A percentile compares a stretch with the other conserved stretches of the same genome.
phyloP scores from a whole-genome alignment of 2,113 vertebrate genomes.

The Coturnix japonica region DNA sequence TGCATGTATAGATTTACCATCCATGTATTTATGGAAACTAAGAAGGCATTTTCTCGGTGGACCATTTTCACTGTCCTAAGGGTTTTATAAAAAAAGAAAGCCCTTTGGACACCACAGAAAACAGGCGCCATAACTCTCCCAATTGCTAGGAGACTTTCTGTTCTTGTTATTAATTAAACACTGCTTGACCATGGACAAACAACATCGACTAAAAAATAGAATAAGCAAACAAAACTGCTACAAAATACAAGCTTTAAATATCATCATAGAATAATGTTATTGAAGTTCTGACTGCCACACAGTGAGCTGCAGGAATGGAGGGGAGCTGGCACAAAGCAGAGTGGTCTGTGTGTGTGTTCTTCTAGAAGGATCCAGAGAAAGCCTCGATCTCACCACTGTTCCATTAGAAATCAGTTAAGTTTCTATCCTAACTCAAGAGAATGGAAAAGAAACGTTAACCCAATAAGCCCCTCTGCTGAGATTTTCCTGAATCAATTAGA shows the following conservation, averaged over 20 bases:
- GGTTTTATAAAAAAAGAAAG: not conserved
- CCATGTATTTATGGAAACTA: not conserved
- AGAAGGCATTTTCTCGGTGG: not conserved
- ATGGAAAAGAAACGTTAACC: not conserved
- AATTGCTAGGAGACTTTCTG: constrained; percentile 49
- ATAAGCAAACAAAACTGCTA: constrained; percentile 53
- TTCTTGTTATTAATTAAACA: constrained; percentile 41
- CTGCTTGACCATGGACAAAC: constrained; percentile 67
- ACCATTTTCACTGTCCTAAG: not conserved
- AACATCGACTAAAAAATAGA: constrained; percentile 63
- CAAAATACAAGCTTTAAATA: constrained; percentile 58
- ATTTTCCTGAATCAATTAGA: not conserved
- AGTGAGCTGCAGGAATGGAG: not conserved
- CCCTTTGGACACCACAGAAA: constrained; percentile 1
- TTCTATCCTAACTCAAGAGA: not conserved
- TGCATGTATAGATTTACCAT: not conserved
- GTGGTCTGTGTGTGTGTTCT: too few relatives aligned
- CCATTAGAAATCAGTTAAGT: not conserved
- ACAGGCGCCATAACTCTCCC: constrained; percentile 22
- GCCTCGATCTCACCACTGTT: too few relatives aligned
- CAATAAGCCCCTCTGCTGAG: not conserved
- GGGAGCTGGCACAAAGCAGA: not conserved
- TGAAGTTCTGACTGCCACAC: not conserved
- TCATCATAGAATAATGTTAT: constrained; percentile 32
- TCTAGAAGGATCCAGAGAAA: too few relatives aligned